Evolutionary conservation across 2,797 vertebrate species (phyloP).

Genomic region (Pipistrellus pygmaeus): DNA sequence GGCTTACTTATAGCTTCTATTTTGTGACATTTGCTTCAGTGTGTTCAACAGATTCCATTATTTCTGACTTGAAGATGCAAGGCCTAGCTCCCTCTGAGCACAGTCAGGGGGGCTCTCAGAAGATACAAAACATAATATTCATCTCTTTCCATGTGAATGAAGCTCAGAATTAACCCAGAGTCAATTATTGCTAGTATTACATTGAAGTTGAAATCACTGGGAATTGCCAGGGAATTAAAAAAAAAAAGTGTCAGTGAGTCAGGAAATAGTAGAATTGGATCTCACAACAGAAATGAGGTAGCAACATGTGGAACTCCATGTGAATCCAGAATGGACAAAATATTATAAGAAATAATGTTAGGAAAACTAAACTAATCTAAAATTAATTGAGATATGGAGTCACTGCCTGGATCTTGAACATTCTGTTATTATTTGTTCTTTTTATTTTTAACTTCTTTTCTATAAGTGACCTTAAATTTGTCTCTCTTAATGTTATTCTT

Average conservation of each 20-base stretch:
- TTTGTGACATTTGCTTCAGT: not conserved
- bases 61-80: not conserved
- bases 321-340: not conserved
- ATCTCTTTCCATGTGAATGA: constrained; percentile 13
- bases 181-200: constrained; percentile 18
- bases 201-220: constrained; percentile 34
- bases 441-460: not conserved
- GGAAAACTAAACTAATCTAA: not conserved
- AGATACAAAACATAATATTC: not conserved
- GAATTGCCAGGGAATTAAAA: constrained; percentile 12
- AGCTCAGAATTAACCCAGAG: constrained; percentile 38
- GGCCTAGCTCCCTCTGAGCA: not conserved
- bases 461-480: constrained; percentile 1
- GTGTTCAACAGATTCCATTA: not conserved
- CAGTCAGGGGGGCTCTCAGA: not conserved
- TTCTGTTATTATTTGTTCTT: not conserved
- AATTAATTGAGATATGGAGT: not conserved
- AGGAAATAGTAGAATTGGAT: not conserved
- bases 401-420: not conserved
- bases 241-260: not conserved
- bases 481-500: constrained; percentile 14
- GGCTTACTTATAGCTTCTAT: not conserved
- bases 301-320: not conserved
- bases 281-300: not conserved
- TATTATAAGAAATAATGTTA: not conserved